phyloP scores from a whole-genome alignment of 1,140 invertebrate species.

The Asbolus verrucosus region DNA sequence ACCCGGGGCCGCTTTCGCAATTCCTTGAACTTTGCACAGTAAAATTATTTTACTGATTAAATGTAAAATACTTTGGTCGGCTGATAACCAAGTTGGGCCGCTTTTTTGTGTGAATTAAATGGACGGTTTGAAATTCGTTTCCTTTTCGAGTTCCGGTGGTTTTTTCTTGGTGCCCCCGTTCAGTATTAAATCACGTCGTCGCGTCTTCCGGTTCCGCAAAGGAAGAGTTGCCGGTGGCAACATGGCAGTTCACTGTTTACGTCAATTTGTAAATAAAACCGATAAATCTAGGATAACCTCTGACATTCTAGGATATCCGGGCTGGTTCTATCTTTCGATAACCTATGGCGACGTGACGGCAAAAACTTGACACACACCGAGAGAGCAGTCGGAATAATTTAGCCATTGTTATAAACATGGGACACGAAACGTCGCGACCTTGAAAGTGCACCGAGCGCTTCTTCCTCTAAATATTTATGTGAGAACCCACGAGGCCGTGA shows the following conservation, averaged over 20 bases:
- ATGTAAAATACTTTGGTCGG: too few relatives aligned
- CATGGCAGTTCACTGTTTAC: slow-evolving; percentile 23
- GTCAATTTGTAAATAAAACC: slow-evolving; percentile 42
- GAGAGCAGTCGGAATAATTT: background rate
- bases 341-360: background rate
- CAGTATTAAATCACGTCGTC: slow-evolving; percentile 22
- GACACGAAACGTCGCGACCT: background rate
- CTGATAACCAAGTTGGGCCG: background rate
- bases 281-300: slow-evolving; percentile 34
- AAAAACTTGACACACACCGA: too few relatives aligned
- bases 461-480: slow-evolving; percentile 11
- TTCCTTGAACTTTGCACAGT: too few relatives aligned
- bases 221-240: slow-evolving; percentile 28
- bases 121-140: slow-evolving; percentile 10
- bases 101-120: too few relatives aligned
- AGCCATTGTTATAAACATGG: background rate
- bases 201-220: slow-evolving; percentile 13
- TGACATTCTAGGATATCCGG: slow-evolving; percentile 41
- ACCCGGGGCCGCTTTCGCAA: too few relatives aligned
- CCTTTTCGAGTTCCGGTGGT: slow-evolving; percentile 15
- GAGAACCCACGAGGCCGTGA: slow-evolving; percentile 21
- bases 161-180: slow-evolving; percentile 14
- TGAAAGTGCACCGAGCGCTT: slow-evolving; percentile 3
- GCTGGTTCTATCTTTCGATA: background rate
- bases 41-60: too few relatives aligned